These are phyloP conservation scores for Clistopyga incitator DNA, from an alignment of 2,888 invertebrate species.

Conservation along the genomic window DNA sequence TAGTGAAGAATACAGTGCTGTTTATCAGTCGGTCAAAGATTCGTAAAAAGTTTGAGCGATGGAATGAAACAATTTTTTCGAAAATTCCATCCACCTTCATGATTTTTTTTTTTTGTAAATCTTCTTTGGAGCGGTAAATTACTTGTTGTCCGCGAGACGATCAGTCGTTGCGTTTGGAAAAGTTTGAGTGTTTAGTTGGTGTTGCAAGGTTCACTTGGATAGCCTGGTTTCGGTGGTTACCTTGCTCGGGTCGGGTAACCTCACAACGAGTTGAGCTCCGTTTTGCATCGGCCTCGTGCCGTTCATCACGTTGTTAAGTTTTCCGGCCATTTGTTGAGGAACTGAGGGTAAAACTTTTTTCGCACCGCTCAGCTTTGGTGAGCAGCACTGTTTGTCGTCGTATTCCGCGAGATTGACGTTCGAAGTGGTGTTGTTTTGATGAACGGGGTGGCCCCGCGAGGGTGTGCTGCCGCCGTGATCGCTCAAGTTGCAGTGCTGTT, in stretches of 20 bases:
- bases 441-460: slow-evolving; percentile 67
- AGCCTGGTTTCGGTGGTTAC: slow-evolving; percentile 80
- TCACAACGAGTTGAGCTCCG: slow-evolving; percentile 82
- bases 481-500: slow-evolving; percentile 69
- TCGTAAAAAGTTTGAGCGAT: slow-evolving; percentile 61
- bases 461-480: slow-evolving; percentile 74
- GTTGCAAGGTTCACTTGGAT: slow-evolving; percentile 74
- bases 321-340: slow-evolving; percentile 62
- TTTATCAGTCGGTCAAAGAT: slow-evolving; percentile 51
- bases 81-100: slow-evolving; percentile 45
- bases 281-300: slow-evolving; percentile 79
- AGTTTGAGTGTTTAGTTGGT: slow-evolving; percentile 38
- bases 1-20: slow-evolving; percentile 56
- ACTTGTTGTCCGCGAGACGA: slow-evolving; percentile 38
- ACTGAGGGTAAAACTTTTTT: slow-evolving; percentile 79
- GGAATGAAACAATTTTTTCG: slow-evolving; percentile 55
- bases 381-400: slow-evolving; percentile 79
- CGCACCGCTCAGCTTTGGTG: slow-evolving; percentile 80
- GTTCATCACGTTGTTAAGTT: slow-evolving; percentile 71
- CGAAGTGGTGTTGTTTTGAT: slow-evolving; percentile 69
- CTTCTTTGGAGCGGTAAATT: slow-evolving; percentile 42
- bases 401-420: slow-evolving; percentile 75
- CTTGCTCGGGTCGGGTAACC: slow-evolving; percentile 82
- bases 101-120: slow-evolving; percentile 18
- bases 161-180: slow-evolving; percentile 45